Conservation (phyloP, 2,113 vertebrate species). For the Spilogale gracilis region DNA sequence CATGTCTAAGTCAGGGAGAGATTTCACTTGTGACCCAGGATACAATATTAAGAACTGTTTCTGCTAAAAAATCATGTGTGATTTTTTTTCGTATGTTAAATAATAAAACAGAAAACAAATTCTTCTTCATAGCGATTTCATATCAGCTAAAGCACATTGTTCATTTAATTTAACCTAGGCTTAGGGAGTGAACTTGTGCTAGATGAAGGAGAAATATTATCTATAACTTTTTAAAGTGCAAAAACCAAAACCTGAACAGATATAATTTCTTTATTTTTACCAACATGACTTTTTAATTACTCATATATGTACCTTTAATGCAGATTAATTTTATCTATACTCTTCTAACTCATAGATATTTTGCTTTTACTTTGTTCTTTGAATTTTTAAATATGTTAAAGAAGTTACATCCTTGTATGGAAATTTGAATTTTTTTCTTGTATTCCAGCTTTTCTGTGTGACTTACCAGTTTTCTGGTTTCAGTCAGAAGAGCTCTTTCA, state of each 20-base stretch:
- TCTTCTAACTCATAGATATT: slow-evolving; percentile 40
- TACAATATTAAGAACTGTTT: slow-evolving; percentile 9
- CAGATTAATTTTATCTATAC: neutral
- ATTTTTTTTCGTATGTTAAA: neutral
- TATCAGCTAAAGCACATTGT: neutral
- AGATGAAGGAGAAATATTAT: neutral
- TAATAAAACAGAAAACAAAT: slow-evolving; percentile 30
- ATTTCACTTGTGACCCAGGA: neutral
- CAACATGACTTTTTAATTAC: slow-evolving; percentile 12
- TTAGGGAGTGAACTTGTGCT: neutral
- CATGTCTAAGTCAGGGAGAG: neutral
- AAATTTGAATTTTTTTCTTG: slow-evolving; percentile 6
- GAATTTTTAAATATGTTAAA: slow-evolving; percentile 29
- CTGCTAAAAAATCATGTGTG: neutral
- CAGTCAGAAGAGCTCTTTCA: neutral
- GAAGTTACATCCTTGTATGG: neutral
- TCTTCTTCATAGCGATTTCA: neutral
- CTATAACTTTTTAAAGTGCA: slow-evolving; percentile 39
- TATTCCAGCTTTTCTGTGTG: neutral
- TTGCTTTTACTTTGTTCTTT: slow-evolving; percentile 49
- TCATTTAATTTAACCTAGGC: neutral
- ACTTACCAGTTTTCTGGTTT: slow-evolving; percentile 40
- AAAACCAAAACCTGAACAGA: slow-evolving; percentile 11
- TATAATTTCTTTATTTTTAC: slow-evolving; percentile 18
- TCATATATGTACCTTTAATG: slow-evolving; percentile 21